A percentile compares a stretch with the other conserved stretches of the same genome.
These are phyloP conservation scores for Amblyornis subalaris DNA, from an alignment of 2,113 vertebrate species.

Conservation along the genomic window DNA sequence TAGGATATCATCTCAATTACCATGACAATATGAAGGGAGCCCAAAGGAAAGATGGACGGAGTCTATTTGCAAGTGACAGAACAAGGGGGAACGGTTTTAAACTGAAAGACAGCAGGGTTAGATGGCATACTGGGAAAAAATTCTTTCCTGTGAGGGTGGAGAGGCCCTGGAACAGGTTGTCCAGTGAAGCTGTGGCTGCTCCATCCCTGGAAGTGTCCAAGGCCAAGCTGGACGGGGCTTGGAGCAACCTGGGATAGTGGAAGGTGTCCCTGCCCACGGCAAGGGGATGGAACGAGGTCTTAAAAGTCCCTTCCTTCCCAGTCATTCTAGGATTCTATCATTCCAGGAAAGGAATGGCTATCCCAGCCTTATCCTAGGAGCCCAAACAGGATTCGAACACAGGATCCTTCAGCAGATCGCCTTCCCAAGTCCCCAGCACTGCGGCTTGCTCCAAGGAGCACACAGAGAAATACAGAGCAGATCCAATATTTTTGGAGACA, in stretches of 20 bases:
- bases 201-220: background rate
- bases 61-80: background rate
- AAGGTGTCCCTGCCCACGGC: background rate
- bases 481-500: background rate
- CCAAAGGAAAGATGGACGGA: background rate
- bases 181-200: background rate
- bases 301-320: background rate
- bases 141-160: background rate
- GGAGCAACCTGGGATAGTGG: background rate
- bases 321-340: background rate
- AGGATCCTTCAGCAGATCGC: background rate
- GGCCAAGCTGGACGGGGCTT: fast-evolving
- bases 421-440: background rate
- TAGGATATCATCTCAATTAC: background rate
- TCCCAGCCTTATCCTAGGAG: background rate
- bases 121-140: background rate
- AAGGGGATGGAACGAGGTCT: fast-evolving
- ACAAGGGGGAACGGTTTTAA: background rate
- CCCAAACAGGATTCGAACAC: background rate
- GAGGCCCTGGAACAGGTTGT: background rate
- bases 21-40: background rate
- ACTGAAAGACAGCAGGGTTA: no score
- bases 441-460: background rate
- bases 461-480: fast-evolving
- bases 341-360: background rate